Base-by-base conservation (phyloP, 2,888 invertebrate species). In the Leptopilina drosophilae region DNA sequence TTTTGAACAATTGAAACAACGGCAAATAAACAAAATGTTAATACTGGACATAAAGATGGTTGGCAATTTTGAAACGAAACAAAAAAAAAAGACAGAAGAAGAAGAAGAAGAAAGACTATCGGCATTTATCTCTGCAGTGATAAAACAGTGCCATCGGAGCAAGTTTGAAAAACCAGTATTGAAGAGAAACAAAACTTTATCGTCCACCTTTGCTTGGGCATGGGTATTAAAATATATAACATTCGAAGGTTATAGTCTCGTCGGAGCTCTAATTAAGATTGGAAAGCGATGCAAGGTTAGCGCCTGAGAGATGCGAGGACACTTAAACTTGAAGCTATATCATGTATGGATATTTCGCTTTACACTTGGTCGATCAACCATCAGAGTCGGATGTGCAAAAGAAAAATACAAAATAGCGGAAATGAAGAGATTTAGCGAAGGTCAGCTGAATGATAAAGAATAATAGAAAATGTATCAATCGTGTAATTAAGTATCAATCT, bases 271-370 rank as follows among this genome's bases (percentile, higher is more conserved):
- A 84, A 86, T 86, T 86, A 84, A 82, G 82, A 85, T 85, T 87
- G 83, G 86, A 87, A 87, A 87, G 84, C 84, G 80, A 82, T 85
- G 84, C 86, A 86, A 87, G 85, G 84, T 82, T 76, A 76, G 42
- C 14, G 42, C 14, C 42, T 64, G 64, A 64, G 40, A 40, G 40
- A 40, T 64, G 62, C 76, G 76, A 76, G 76, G 64, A 76, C 64
- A 46, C 76, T 64, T 49, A 64, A 76, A 56, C n/a, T 73, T 53
- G 15, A 53, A 26, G 15, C 73, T 73, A 73, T 73, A 73, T 73
- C 56, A 56, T 49, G 11, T 49, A 49, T 49, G 7, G 33, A 56
- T 64, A 62, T 76, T 46, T 5, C 8, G 46, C 42, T 64, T 64
- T 20, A 76, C 40, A 59, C 76, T 49, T 64, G 76, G 42, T 12